Percentiles rank a stretch among this genome's conserved stretches.
phyloP scores from a whole-genome alignment of 1,140 invertebrate genomes.

The Ostrea denselamellosa region DNA sequence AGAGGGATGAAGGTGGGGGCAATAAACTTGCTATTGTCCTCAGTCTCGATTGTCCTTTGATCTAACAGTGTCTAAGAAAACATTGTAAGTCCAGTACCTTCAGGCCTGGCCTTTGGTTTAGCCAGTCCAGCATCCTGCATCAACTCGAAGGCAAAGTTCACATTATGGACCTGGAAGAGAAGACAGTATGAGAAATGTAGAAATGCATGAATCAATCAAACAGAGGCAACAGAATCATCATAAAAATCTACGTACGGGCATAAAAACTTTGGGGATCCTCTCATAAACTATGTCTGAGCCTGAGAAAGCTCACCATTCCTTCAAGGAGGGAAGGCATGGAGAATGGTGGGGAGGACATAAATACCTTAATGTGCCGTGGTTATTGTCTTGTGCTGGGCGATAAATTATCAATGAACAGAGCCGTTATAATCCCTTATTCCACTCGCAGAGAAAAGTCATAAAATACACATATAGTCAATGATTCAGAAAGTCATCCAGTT shows the following conservation, averaged over 20 bases:
- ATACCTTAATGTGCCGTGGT: background rate
- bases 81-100: constrained; percentile 83
- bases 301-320: background rate
- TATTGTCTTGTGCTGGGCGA: background rate
- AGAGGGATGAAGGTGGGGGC: no score
- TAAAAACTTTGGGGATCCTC: background rate
- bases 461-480: background rate
- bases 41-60: no score
- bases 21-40: no score
- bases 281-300: background rate
- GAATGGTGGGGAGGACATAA: background rate
- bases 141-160: constrained; percentile 96
- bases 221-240: background rate
- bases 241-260: background rate
- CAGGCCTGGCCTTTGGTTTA: constrained; percentile 96
- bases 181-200: constrained; percentile 31
- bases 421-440: background rate
- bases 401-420: constrained; percentile 19
- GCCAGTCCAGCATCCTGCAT: constrained; percentile 98
- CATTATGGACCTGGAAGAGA: constrained; percentile 93
- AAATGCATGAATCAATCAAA: constrained; percentile 9
- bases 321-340: background rate
- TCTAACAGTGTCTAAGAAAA: background rate
- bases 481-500: constrained; percentile 18
- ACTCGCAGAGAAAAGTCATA: background rate